Conservation (phyloP, 2,797 vertebrate species). For the Tapera naevia region DNA sequence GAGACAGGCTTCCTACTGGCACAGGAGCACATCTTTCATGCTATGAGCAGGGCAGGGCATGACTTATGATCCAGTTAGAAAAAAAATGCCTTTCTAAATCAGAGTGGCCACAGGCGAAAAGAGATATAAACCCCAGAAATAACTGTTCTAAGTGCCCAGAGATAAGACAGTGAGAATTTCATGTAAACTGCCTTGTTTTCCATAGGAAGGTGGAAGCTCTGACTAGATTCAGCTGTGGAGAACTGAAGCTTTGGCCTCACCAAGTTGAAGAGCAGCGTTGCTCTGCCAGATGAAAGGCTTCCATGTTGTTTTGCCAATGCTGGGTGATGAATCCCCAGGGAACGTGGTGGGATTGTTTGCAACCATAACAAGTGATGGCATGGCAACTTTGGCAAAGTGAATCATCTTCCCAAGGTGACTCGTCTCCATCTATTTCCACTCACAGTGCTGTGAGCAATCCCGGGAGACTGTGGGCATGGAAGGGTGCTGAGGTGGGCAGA, state of each 20-base stretch:
- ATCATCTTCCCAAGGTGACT: not conserved
- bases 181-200: not conserved
- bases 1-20: not conserved
- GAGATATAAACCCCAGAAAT: not conserved
- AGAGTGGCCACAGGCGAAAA: not conserved
- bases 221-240: not conserved
- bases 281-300: not conserved
- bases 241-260: not conserved
- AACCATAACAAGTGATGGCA: not conserved
- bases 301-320: not conserved
- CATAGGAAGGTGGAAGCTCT: not conserved
- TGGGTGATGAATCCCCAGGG: not conserved
- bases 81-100: not conserved
- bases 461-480: not conserved
- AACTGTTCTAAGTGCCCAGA: not conserved
- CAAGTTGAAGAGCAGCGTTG: not conserved
- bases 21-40: not conserved
- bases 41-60: not conserved
- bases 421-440: not conserved
- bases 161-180: accelerated
- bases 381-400: accelerated
- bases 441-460: accelerated
- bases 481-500: accelerated
- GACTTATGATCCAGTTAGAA: not conserved
- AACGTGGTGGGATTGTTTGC: accelerated